Evolutionary conservation across 2,113 vertebrate genomes (phyloP), one percentile per base, ranked within the genome.

Genomic region (Oncorhynchus kisutch): DNA sequence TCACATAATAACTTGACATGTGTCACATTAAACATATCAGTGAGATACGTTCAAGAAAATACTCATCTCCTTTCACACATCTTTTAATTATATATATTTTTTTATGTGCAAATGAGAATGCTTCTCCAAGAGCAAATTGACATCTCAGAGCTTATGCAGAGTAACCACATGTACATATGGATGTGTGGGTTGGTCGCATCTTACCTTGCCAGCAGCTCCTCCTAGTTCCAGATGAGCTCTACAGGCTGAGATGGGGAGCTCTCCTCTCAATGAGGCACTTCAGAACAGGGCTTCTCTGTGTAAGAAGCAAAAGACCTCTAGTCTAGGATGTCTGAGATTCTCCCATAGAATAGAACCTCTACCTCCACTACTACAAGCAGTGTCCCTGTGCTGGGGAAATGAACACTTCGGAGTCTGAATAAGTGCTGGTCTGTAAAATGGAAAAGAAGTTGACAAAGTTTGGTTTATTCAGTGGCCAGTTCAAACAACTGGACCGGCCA

Each of bases 121-220:
- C 39, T 45, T 45, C 39, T 45, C 39, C 39, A 45, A 11, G 39
- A 45, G 20, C 20, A 45, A 69, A 22, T 31, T 20, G 67, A 45
- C 67, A 45, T 69, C 20, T 69, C 67, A 69, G 20, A 9, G 34
- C 16, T 45, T 22, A 14, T 65, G 24, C 75, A 78, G 25, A 71
- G 68, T 79, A 54, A 54, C 65, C 76, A 22, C 65, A 69, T 51
- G 67, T 82, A 64, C 59, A 29, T 2, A 8, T 31, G 67, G 27
- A 51, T 57, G 20, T 20, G 72, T 45, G 71, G 67, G 79, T 11
- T 45, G 9, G 6, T 60, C 78, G 70, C 66, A 68, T 88, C 89
- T 91, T 91, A 92, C 90, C 90, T 90, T 85, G 68, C 25, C 74
- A 79, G 81, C 70, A 78, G 73, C 77, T 86, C 79, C 81, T 51